A percentile compares a stretch with the other conserved stretches of the same genome.
These are phyloP conservation scores for Hapalemur alaotrensis DNA, from an alignment of 2,797 vertebrate species.

Conservation along the genomic window DNA sequence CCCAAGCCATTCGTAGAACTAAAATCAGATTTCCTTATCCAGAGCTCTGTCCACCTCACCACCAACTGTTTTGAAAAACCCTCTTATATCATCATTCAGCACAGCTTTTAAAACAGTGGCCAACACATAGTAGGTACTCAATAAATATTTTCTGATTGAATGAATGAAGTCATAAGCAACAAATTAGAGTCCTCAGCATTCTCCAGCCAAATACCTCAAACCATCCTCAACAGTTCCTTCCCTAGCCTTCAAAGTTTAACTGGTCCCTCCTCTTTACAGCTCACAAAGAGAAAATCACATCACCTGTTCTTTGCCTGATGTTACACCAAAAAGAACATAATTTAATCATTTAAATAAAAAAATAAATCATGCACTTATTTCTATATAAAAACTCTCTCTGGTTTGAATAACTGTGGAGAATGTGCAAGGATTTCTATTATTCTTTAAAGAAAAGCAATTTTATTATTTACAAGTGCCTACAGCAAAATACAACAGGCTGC, in stretches of 20 bases:
- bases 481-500: not conserved
- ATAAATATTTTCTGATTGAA: constrained; percentile 13
- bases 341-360: constrained; percentile 18
- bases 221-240: not conserved
- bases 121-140: not conserved
- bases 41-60: not conserved
- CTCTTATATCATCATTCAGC: not conserved
- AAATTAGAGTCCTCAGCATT: not conserved
- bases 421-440: not conserved
- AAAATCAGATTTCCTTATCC: not conserved
- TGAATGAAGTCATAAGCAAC: not conserved
- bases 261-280: not conserved
- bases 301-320: not conserved
- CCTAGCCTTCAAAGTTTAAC: not conserved
- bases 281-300: not conserved
- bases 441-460: constrained; percentile 40
- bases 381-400: not conserved
- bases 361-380: not conserved
- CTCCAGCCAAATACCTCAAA: not conserved
- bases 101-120: not conserved
- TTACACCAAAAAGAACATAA: not conserved
- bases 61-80: not conserved
- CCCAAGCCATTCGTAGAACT: not conserved
- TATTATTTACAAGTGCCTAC: constrained; percentile 23
- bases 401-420: constrained; percentile 4